These are phyloP conservation scores for Mus spretus DNA, from an alignment of 2,797 vertebrate species.

Conservation along the genomic window DNA sequence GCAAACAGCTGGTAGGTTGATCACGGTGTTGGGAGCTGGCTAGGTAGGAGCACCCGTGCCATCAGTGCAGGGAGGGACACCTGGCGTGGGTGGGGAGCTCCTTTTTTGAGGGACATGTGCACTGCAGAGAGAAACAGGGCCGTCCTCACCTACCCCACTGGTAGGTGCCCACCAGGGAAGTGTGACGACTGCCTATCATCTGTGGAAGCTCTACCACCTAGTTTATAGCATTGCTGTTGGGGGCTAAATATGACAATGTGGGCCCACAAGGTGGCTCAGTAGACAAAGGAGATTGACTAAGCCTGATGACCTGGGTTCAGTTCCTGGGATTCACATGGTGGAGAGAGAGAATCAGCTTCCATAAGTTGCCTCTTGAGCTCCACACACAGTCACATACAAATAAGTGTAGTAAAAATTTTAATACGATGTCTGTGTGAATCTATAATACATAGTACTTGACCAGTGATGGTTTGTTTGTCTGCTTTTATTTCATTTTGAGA, in stretches of 20 bases:
- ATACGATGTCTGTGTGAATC: background rate
- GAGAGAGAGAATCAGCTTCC: background rate
- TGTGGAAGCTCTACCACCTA: background rate
- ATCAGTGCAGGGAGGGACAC: background rate
- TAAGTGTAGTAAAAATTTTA: background rate
- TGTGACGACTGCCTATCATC: background rate
- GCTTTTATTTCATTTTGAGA: background rate
- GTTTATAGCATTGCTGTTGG: conserved; percentile 7
- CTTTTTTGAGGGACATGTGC: background rate
- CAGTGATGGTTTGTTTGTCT: background rate
- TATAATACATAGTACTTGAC: background rate
- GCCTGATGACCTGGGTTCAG: background rate
- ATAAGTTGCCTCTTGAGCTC: background rate
- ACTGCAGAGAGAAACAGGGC: background rate
- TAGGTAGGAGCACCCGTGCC: too few relatives aligned
- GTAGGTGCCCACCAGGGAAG: background rate
- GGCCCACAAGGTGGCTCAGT: too few relatives aligned
- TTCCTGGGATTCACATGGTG: too few relatives aligned
- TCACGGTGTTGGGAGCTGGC: background rate
- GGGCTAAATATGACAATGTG: background rate
- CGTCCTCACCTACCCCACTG: too few relatives aligned
- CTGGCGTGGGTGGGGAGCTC: background rate
- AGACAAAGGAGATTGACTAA: background rate
- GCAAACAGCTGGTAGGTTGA: background rate
- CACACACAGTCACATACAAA: background rate